Evolutionary conservation across 2,113 vertebrate species (phyloP).

Genomic region (Pluvianellus socialis): DNA sequence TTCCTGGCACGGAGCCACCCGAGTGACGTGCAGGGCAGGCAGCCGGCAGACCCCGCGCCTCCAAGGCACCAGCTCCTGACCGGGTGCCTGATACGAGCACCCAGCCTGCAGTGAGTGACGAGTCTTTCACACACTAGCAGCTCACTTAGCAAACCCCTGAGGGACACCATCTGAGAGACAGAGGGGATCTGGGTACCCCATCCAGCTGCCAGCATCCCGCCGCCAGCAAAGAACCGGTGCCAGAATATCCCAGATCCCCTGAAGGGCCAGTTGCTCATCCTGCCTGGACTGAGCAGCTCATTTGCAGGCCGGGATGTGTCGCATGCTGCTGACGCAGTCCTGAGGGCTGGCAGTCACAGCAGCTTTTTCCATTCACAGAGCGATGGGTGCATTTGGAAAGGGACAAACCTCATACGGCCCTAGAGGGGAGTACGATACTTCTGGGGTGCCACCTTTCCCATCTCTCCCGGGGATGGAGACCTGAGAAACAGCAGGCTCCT

Average conservation of each 20-base stretch:
- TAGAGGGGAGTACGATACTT: rapidly evolving
- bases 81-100: not conserved
- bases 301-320: not conserved
- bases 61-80: not conserved
- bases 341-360: not conserved
- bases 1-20: not conserved
- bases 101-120: rapidly evolving
- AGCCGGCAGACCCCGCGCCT: rapidly evolving
- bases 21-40: not conserved
- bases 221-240: not conserved
- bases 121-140: not conserved
- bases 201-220: not conserved
- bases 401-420: not conserved
- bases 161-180: not conserved
- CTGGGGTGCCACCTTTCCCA: not conserved
- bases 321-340: not conserved
- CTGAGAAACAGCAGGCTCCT: not conserved
- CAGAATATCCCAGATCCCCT: not conserved
- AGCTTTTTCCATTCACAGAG: not conserved
- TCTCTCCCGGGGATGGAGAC: not conserved
- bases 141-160: not conserved
- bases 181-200: not conserved
- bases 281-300: not conserved
- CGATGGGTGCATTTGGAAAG: rapidly evolving
- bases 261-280: rapidly evolving